Percentiles rank a stretch among this genome's conserved stretches.
Evolutionary conservation across 2,113 vertebrate species (phyloP).

Genomic region (Promerops cafer): DNA sequence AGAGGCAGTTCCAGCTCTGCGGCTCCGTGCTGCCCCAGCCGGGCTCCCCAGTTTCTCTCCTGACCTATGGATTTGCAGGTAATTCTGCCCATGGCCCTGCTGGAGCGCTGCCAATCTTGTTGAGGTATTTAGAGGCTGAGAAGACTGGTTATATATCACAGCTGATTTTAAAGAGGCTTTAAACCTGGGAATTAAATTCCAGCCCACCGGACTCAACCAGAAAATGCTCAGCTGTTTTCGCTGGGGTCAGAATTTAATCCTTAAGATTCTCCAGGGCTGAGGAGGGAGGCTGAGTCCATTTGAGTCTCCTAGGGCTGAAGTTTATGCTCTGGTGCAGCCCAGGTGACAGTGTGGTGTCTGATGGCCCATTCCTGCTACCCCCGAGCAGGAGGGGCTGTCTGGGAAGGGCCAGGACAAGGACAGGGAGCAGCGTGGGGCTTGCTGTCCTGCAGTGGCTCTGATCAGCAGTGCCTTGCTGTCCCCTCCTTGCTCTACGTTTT

Average conservation of each 20-base stretch:
- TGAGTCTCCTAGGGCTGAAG: not conserved
- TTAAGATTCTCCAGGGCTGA: not conserved
- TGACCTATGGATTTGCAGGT: not conserved
- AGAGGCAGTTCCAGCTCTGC: not conserved
- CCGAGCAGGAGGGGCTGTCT: accelerated
- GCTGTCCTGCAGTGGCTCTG: not conserved
- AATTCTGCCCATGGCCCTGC: not conserved
- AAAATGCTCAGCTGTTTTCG: not conserved
- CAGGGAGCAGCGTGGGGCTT: accelerated
- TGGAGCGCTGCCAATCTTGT: not conserved
- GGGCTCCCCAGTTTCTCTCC: not conserved
- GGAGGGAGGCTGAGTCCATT: not conserved
- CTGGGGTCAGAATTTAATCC: not conserved
- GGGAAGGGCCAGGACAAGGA: not conserved
- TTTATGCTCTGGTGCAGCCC: not conserved
- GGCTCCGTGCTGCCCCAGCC: accelerated
- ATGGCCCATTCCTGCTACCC: not conserved
- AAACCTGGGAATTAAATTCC: not conserved
- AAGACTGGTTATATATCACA: not conserved
- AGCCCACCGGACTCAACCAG: not conserved
- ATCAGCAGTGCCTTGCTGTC: not conserved
- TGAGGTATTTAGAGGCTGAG: not conserved
- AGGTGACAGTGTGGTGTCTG: not conserved
- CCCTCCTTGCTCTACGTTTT: accelerated
- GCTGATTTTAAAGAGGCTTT: not conserved